Conservation (phyloP, 2,888 invertebrate species). For the Cheilosia grossa region DNA sequence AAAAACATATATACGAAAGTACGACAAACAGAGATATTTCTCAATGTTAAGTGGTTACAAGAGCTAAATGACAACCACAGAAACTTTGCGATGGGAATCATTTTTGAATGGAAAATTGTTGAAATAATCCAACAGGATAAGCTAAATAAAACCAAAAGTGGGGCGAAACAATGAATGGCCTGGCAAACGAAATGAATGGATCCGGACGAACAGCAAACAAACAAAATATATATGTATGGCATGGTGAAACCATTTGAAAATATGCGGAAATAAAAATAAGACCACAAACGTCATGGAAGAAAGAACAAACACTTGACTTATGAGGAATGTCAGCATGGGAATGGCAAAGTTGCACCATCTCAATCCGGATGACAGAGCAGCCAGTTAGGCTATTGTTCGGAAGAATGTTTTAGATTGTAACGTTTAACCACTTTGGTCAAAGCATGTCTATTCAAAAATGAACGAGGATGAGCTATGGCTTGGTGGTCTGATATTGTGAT, state of each 20-base stretch:
- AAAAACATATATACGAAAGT: not conserved
- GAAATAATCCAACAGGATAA: constrained; percentile 48
- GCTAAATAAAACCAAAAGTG: constrained; percentile 30
- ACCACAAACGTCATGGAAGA: constrained; percentile 3
- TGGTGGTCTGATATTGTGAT: too few relatives aligned
- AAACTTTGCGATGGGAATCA: constrained; percentile 55
- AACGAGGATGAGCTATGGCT: not conserved
- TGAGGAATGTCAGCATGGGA: constrained; percentile 37
- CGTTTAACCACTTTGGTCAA: not conserved
- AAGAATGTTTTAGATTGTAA: constrained; percentile 10
- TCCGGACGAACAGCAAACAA: not conserved
- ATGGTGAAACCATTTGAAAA: constrained; percentile 46
- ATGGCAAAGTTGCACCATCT: not conserved
- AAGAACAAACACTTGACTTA: constrained; percentile 48
- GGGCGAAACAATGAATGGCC: constrained; percentile 29
- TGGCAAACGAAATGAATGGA: constrained; percentile 50
- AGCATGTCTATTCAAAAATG: not conserved
- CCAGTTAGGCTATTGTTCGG: constrained; percentile 11
- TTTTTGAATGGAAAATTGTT: constrained; percentile 62
- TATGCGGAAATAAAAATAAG: constrained; percentile 14
- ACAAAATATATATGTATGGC: constrained; percentile 18
- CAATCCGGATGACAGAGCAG: not conserved
- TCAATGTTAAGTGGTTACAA: constrained; percentile 59
- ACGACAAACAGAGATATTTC: constrained; percentile 48
- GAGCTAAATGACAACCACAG: constrained; percentile 66